Evolutionary conservation across 2,888 invertebrate species (phyloP).

Genomic region (Amphipoea oculea): DNA sequence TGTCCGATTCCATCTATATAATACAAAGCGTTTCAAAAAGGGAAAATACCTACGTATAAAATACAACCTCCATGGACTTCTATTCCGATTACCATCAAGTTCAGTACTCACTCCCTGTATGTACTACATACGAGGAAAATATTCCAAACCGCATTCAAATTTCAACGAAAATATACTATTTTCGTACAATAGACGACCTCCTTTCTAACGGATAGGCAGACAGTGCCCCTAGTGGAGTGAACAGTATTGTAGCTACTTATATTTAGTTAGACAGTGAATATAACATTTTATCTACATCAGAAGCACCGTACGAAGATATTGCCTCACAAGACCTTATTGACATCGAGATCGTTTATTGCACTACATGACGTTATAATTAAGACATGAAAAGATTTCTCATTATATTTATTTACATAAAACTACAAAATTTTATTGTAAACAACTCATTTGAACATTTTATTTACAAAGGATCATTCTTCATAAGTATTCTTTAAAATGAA

Average conservation of each 20-base stretch:
- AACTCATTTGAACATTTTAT: constrained; percentile 72
- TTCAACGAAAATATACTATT: constrained; percentile 65
- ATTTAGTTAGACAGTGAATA: constrained; percentile 49
- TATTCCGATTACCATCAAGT: constrained; percentile 74
- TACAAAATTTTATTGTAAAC: constrained; percentile 72
- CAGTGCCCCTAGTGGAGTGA: constrained; percentile 56
- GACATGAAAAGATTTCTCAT: constrained; percentile 64
- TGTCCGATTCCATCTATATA: constrained; percentile 89
- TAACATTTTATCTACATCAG: constrained; percentile 65
- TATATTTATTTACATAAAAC: constrained; percentile 76
- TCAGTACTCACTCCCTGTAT: constrained; percentile 67
- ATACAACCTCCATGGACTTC: constrained; percentile 81
- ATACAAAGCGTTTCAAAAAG: constrained; percentile 90
- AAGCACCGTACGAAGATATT: constrained; percentile 73
- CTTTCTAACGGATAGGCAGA: constrained; percentile 43
- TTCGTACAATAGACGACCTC: constrained; percentile 79
- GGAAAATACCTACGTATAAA: constrained; percentile 88
- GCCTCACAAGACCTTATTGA: constrained; percentile 65
- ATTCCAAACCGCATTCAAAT: constrained; percentile 60
- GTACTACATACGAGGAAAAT: constrained; percentile 61
- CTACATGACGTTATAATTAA: constrained; percentile 69
- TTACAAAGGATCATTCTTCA: constrained; percentile 72
- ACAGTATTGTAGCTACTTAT: constrained; percentile 56
- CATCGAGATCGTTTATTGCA: constrained; percentile 81
- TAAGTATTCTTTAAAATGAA: constrained; percentile 42